Percentiles rank a stretch among this genome's conserved stretches.
Conservation (phyloP, 2,888 invertebrate species). For the Hyalella azteca region DNA sequence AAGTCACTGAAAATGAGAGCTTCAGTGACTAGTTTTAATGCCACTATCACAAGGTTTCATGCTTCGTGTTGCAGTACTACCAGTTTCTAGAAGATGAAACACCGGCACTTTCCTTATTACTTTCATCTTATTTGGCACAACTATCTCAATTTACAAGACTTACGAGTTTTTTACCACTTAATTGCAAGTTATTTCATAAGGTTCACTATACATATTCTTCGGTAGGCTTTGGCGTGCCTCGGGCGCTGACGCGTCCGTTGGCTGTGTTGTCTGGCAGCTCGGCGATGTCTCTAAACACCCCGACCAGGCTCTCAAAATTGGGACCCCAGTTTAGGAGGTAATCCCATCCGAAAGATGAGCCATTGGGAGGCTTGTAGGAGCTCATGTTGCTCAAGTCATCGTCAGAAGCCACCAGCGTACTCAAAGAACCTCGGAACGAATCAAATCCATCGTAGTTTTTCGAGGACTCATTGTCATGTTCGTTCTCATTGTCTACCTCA, state of each 20-base stretch:
- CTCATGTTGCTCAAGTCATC: slow-evolving; percentile 86
- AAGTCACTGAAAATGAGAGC: slow-evolving; percentile 16
- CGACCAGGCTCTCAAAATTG: slow-evolving; percentile 92
- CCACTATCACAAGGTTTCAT: slow-evolving; percentile 37
- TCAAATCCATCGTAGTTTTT: slow-evolving; percentile 85
- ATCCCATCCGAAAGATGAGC: slow-evolving; percentile 85
- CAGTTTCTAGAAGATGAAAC: too few relatives aligned
- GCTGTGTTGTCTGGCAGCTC: slow-evolving; percentile 77
- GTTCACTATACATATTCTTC: slow-evolving; percentile 59
- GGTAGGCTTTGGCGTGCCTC: slow-evolving; percentile 58
- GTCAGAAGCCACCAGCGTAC: slow-evolving; percentile 91
- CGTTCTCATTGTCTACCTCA: slow-evolving; percentile 61
- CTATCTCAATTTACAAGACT: not conserved
- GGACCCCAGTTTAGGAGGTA: slow-evolving; percentile 95
- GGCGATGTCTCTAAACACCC: slow-evolving; percentile 95
- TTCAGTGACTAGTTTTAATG: slow-evolving; percentile 17
- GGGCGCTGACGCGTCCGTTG: slow-evolving; percentile 53
- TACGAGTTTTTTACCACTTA: slow-evolving; percentile 18
- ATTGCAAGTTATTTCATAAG: slow-evolving; percentile 60
- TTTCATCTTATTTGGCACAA: slow-evolving; percentile 31
- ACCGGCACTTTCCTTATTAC: too few relatives aligned
- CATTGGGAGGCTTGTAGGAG: slow-evolving; percentile 78
- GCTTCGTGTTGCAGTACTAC: too few relatives aligned
- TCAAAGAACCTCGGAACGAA: slow-evolving; percentile 90
- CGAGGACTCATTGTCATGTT: slow-evolving; percentile 61